Evolutionary conservation across 1,140 invertebrate species (phyloP), one percentile per base, ranked within the genome.

Genomic region (Mactra quadrangularis): DNA sequence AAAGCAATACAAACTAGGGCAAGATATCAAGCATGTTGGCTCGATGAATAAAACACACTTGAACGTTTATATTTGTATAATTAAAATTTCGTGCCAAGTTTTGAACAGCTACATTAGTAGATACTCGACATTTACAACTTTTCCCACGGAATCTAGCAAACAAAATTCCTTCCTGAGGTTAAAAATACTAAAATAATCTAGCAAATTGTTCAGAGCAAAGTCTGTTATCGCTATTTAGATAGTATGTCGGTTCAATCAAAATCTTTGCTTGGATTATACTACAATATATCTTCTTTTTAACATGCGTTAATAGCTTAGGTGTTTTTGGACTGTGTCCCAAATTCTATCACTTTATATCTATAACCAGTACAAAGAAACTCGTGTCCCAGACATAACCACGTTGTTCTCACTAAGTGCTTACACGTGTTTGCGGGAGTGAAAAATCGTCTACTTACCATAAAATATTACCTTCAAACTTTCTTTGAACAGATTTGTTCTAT

Each of bases 251-350:
- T 41, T 41, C n/a, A 41, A 6, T 7, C 38, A 25, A 68, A 68
- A 68, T 68, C 31, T 27, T 41, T 68, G 31, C 38, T 41, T 68
- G 64, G 64, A 68, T 68, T 68, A 50, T 38, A 68, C 19, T 25
- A 50, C 27, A 41, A 68, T 68, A 38, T 68, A 68, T 50, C 45
- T 68, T 68, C 64, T 68, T 68, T 68, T 50, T 50, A 68, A 68
- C 64, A 41, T 41, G 64, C 45, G 47, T 68, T 66, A 68, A 68
- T 68, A 38, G 64, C 47, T 41, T 50, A 68, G 27, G 47, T n/a
- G n/a, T 45, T 47, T 50, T 68, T 68, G 64, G 64, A 68, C 38
- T 68, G 38, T 68, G 64, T 68, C 64, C 64, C 64, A 68, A 47
- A n/a, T 68, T 50, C 22, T 68, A 68, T 68, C 64, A 1, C 15